These are phyloP conservation scores for Phocoena phocoena DNA, from an alignment of 2,113 vertebrate genomes.

Conservation along the genomic window DNA sequence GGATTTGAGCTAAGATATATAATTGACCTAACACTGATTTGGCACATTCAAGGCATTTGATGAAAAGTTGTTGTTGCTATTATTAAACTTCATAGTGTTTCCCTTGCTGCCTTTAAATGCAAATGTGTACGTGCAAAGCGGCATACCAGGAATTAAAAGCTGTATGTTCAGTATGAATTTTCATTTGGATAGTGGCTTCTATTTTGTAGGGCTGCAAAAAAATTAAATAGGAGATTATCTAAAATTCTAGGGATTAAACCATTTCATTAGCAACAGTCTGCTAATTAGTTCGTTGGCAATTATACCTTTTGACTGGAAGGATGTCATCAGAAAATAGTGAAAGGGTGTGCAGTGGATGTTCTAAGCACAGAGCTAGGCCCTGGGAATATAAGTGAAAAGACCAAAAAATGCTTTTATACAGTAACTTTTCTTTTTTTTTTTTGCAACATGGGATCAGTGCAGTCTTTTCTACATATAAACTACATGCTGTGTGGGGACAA, in stretches of 20 bases:
- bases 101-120: not conserved
- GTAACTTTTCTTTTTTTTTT: not conserved
- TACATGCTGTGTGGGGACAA: not conserved
- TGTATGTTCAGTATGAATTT: not conserved
- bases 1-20: not conserved
- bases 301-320: not conserved
- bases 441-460: not conserved
- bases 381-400: not conserved
- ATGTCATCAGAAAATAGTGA: not conserved
- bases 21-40: not conserved
- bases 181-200: not conserved
- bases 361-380: not conserved
- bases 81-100: not conserved
- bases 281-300: not conserved
- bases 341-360: not conserved
- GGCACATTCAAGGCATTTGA: not conserved
- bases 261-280: not conserved
- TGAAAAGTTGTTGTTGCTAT: slow-evolving; percentile 5
- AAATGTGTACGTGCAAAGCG: not conserved
- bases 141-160: not conserved
- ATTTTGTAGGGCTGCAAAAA: not conserved
- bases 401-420: not conserved
- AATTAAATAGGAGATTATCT: slow-evolving; percentile 13
- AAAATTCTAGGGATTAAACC: slow-evolving; percentile 18
- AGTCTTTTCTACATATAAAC: not conserved